Evolutionary conservation across 2,113 vertebrate species (phyloP).

Genomic region (Camelus bactrianus): DNA sequence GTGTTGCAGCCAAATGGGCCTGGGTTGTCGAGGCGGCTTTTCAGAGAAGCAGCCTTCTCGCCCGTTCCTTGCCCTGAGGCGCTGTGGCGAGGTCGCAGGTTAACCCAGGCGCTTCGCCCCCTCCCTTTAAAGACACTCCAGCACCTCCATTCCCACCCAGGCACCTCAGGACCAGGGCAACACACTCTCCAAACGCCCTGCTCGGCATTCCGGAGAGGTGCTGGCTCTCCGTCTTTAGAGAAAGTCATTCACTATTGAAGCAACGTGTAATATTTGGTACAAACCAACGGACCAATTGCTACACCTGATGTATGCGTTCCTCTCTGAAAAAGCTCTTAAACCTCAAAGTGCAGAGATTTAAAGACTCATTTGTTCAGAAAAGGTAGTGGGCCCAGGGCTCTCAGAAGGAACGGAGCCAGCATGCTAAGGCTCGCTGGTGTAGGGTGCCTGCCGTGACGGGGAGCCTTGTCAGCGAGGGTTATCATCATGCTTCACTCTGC

Average conservation of each 20-base stretch:
- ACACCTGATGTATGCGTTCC: background rate
- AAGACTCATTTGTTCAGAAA: background rate
- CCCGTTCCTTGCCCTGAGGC: background rate
- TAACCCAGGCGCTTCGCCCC: fast-evolving
- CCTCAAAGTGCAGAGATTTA: background rate
- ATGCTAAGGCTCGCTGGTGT: background rate
- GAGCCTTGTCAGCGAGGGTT: background rate
- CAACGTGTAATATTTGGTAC: background rate
- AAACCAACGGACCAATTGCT: background rate
- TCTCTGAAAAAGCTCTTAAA: background rate
- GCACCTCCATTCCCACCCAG: background rate
- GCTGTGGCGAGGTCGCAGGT: background rate
- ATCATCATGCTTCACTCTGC: background rate
- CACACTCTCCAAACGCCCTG: background rate
- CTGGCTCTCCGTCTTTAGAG: background rate
- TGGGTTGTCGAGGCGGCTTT: conserved; percentile 53
- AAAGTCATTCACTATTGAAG: background rate
- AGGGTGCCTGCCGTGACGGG: fast-evolving
- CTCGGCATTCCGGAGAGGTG: background rate
- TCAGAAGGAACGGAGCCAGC: too few relatives aligned
- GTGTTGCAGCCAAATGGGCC: background rate
- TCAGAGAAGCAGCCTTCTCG: background rate
- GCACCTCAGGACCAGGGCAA: background rate
- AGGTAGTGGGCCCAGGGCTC: background rate
- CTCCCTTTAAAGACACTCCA: background rate